Percentiles rank a stretch among this genome's conserved stretches.
phyloP scores from a whole-genome alignment of 1,140 invertebrate genomes.

The Drosophila bocki region DNA sequence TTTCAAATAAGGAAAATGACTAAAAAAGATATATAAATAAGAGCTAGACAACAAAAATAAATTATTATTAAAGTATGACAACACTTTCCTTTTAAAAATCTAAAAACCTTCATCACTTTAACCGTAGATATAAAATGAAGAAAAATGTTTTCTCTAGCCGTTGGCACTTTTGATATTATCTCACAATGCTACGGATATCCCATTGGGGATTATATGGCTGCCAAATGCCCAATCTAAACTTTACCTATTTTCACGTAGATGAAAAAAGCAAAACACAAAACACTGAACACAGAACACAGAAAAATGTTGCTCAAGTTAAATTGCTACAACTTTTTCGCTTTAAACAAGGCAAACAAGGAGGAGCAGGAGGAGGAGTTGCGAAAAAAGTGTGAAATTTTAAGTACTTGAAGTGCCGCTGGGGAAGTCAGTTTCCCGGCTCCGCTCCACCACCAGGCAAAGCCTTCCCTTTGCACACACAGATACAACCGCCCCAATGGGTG shows the following conservation, averaged over 20 bases:
- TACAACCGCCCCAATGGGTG: slow-evolving; percentile 15
- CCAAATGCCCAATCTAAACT: slow-evolving; percentile 53
- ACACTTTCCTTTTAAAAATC: not conserved
- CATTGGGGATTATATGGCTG: slow-evolving; percentile 20
- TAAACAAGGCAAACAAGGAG: slow-evolving; percentile 50
- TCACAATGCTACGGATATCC: slow-evolving; percentile 1
- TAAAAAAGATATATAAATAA: not conserved
- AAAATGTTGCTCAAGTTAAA: slow-evolving; percentile 68
- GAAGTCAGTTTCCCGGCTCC: slow-evolving; percentile 36
- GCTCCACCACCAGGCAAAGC: not conserved
- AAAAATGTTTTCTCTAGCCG: not conserved
- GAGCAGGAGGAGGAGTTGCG: not conserved
- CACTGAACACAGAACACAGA: slow-evolving; percentile 1
- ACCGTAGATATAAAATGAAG: not conserved
- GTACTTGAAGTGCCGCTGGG: slow-evolving; percentile 73
- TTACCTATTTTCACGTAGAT: slow-evolving; percentile 35
- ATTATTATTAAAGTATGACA: not conserved
- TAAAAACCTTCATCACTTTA: not conserved
- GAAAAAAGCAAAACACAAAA: not conserved
- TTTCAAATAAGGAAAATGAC: too few species aligned
- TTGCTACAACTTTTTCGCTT: slow-evolving; percentile 75
- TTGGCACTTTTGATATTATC: slow-evolving; percentile 6
- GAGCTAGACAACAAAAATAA: not conserved
- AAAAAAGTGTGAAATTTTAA: slow-evolving; percentile 80
- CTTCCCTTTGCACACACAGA: slow-evolving; percentile 1